Evolutionary conservation across 23 tunicate species (phyloP), one percentile per base, ranked within the genome.

Genomic region (Styela plicata): DNA sequence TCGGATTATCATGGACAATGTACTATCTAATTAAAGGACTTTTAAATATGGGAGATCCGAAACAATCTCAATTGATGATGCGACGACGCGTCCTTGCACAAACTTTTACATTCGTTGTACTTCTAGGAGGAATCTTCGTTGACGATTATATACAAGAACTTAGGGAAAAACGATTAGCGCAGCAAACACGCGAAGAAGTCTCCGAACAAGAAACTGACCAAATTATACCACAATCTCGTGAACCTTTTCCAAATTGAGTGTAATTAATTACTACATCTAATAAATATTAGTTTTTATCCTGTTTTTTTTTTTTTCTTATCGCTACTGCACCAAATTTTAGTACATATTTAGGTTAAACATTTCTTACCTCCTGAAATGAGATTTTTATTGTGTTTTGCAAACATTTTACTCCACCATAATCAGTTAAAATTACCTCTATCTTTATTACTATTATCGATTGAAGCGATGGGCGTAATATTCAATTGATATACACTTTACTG

Each of bases 31-130:
- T 30, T 18, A 84, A 84, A 64, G 94, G 94, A n/a, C 69, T 89
- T 22, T 70, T 86, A 13, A 86, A 89, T 44, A 89, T 89, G 94
- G 63, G 85, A 1, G 66, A 89, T 36, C 32, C 74, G 2, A 23
- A 2, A 25, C 36, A 79, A 69, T 89, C 94, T 20, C 94, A 89
- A 64, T 34, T 27, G 63, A 89, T 89, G 94, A 89, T 89, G 94
- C 79, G 94, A 5, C 88, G 94, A 22, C 85, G 94, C 28, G 88
- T 89, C 10, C 26, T 74, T 21, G 85, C 94, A 37, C 94, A 89
- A 53, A 87, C 85, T 16, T 89, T 89, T 69, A 84, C 88, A 18
- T 64, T 89, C 3, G 34, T 89, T 7, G 94, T 82, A 10, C 23
- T 89, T 1, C 70, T 79, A 22, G 85, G 82, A 1, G 94, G 94